Evolutionary conservation across 2,888 invertebrate species (phyloP).

Genomic region (Andrena bucephala): DNA sequence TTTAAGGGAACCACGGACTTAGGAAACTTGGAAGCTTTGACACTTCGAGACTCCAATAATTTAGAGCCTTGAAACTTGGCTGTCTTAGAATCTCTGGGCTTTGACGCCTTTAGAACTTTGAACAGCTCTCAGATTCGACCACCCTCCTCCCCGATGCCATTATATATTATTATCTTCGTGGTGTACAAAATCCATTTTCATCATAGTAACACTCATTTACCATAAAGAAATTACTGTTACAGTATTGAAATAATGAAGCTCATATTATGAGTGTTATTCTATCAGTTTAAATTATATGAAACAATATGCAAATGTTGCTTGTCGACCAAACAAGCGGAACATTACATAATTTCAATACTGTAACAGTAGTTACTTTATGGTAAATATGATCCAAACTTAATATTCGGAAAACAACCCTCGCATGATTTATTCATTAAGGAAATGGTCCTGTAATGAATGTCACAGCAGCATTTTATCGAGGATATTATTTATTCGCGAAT

Average conservation of each 20-base stretch:
- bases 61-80: conserved; percentile 40
- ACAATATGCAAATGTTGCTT: too few relatives aligned
- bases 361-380: not conserved
- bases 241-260: too few relatives aligned
- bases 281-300: too few relatives aligned
- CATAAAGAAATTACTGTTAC: not conserved
- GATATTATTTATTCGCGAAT: not conserved
- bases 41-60: conserved; percentile 37
- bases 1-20: conserved; percentile 32
- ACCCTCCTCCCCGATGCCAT: not conserved
- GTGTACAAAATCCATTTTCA: not conserved
- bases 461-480: too few relatives aligned
- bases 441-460: too few relatives aligned
- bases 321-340: too few relatives aligned
- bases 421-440: too few relatives aligned
- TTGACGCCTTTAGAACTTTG: conserved; percentile 29
- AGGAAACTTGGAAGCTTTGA: conserved; percentile 31
- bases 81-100: conserved; percentile 28
- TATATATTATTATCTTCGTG: not conserved
- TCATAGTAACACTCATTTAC: not conserved
- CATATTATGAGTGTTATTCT: too few relatives aligned
- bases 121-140: conserved; percentile 11
- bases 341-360: too few relatives aligned
- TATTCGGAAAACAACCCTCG: too few relatives aligned
- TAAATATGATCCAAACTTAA: not conserved